phyloP scores from a whole-genome alignment of 2,888 invertebrate genomes.

The Synanthedon formicaeformis region DNA sequence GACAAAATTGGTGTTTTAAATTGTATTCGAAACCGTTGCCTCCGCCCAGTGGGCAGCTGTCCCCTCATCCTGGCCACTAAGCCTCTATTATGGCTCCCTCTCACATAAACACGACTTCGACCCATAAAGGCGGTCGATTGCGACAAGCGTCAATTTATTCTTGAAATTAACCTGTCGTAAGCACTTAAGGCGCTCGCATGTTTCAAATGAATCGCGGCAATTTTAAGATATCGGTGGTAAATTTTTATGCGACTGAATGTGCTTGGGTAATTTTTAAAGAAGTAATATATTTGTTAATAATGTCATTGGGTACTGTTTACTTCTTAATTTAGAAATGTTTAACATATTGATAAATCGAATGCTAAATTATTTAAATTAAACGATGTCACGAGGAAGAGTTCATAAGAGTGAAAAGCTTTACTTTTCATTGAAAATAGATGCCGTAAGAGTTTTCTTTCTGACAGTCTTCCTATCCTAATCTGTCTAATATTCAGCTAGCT shows the following conservation, averaged over 20 bases:
- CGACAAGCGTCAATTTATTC: conserved; percentile 55
- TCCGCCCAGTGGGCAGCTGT: conserved; percentile 49
- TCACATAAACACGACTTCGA: conserved; percentile 36
- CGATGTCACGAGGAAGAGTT: too few species aligned
- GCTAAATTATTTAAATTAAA: too few species aligned
- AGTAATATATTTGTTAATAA: not conserved
- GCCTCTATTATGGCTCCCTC: conserved; percentile 41
- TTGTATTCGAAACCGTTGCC: conserved; percentile 35
- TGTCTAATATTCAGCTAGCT: too few species aligned
- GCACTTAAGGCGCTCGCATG: conserved; percentile 36
- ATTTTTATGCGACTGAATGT: not conserved
- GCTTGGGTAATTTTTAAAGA: not conserved
- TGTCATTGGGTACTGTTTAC: not conserved
- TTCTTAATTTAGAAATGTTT: not conserved
- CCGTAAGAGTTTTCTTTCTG: too few species aligned
- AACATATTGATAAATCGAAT: too few species aligned
- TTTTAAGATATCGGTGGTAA: conserved; percentile 2
- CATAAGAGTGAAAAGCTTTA: too few species aligned
- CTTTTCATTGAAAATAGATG: too few species aligned
- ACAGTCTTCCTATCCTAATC: too few species aligned
- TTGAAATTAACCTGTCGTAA: conserved; percentile 63
- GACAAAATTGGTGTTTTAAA: conserved; percentile 4
- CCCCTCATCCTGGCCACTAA: conserved; percentile 35
- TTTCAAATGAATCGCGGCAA: conserved; percentile 34
- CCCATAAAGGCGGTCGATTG: conserved; percentile 37